Conservation (phyloP, 2,113 vertebrate genomes). For the Prolemur simus region DNA sequence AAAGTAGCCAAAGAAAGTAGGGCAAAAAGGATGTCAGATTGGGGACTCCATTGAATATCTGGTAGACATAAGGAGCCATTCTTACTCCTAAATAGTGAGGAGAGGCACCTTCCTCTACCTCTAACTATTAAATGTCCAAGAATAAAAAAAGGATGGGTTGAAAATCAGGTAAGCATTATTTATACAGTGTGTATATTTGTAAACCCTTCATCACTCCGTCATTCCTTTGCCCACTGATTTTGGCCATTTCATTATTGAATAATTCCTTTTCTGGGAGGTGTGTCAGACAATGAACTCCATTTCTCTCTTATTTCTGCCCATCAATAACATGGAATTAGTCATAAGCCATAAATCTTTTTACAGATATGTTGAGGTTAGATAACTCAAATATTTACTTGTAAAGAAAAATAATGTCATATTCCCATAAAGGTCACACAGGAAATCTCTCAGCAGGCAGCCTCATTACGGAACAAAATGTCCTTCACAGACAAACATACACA, state of each 20-base stretch:
- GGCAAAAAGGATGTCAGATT: background rate
- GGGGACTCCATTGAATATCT: background rate
- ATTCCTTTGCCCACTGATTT: background rate
- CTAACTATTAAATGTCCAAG: background rate
- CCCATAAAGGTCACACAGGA: conserved; percentile 46
- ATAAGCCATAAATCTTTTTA: conserved; percentile 8
- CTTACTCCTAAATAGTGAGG: background rate
- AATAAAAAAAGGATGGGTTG: background rate
- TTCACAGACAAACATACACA: background rate
- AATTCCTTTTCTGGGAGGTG: background rate
- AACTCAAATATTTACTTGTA: conserved; percentile 37
- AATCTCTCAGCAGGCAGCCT: conserved; percentile 2
- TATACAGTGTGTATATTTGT: background rate
- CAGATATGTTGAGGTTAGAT: conserved; percentile 26
- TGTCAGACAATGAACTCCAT: background rate
- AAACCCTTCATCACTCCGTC: background rate
- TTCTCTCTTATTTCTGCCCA: background rate
- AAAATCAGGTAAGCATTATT: background rate
- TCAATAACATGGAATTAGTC: conserved; percentile 29
- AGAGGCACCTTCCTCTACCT: background rate
- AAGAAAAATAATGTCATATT: conserved; percentile 21
- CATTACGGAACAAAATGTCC: background rate
- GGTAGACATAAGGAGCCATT: background rate
- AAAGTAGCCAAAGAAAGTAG: background rate
- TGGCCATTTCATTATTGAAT: conserved; percentile 22